Evolutionary conservation across 1,140 invertebrate genomes (phyloP).

Genomic region (Scaptodrosophila lebanonensis): DNA sequence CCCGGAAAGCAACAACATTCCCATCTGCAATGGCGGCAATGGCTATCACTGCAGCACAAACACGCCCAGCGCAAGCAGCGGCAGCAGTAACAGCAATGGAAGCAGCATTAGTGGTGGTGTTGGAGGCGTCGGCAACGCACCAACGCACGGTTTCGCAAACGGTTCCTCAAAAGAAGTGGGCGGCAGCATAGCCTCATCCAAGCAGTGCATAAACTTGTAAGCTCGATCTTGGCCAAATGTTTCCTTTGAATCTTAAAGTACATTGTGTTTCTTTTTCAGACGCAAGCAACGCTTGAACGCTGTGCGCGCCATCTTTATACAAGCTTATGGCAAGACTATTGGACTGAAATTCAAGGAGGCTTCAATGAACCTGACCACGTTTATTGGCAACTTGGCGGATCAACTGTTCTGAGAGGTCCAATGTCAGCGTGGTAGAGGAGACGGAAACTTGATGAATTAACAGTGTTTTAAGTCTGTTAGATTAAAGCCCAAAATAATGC

Average conservation of each 20-base stretch:
- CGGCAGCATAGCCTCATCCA: conserved; percentile 31
- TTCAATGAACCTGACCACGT: conserved; percentile 62
- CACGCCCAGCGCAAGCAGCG: conserved; percentile 78
- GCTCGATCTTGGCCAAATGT: conserved; percentile 8
- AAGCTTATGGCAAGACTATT: conserved; percentile 74
- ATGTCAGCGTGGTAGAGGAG: background rate
- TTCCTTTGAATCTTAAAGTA: background rate
- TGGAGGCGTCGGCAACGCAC: conserved; percentile 79
- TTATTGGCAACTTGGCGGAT: conserved; percentile 69
- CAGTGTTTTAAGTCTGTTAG: no score
- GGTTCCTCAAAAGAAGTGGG: conserved; percentile 54
- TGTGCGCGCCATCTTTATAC: conserved; percentile 72
- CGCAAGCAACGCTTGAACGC: conserved; percentile 80
- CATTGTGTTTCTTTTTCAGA: conserved; percentile 49
- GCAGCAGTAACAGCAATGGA: conserved; percentile 78
- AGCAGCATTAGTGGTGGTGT: conserved; percentile 78
- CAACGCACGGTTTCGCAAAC: conserved; percentile 78
- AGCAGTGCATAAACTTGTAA: conserved; percentile 57
- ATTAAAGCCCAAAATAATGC: conserved; percentile 31
- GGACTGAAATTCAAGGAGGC: conserved; percentile 77
- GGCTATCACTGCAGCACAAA: conserved; percentile 78
- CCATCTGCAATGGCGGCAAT: conserved; percentile 70
- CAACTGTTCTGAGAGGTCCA: conserved; percentile 49
- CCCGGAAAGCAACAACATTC: conserved; percentile 68
- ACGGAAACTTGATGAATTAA: no score